Base-by-base conservation (phyloP, 2,888 invertebrate species). In the Labia minor region DNA sequence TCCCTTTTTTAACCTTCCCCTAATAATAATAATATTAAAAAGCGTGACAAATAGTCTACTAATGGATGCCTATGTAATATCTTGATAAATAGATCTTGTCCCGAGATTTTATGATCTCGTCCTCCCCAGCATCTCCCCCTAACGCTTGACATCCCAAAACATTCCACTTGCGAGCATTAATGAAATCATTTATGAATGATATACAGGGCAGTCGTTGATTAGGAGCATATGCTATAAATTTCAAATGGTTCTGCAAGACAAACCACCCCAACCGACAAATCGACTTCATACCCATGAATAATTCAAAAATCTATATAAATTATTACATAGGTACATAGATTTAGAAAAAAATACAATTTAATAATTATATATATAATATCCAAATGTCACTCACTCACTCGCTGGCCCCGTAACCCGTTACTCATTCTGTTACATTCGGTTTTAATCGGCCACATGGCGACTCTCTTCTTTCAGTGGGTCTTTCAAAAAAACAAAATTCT, bases 1-100 rank as follows among this genome's bases (percentile, higher is more conserved):
- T 26, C 26, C 26, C 26, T 14, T 49, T 49, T 49, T 49, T 49
- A 8, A 11, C 4, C 49, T 10, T 49, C 49, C 16, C 49, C 49
- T 49, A 49, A 49, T 49, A 49, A 49, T 49, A 49, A 49, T 49
- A 49, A 49, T 49, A 49, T 49, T 49, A 49, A 49, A 49, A 49
- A 11, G 49, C 49, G 49, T 49, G 49, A 49, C 49, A 49, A 49
- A 49, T 49, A 49, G 49, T 16, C 49, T 49, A 11, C 49, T 49
- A 49, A 49, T 49, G 49, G 49, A 49, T 49, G 49, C 49, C 49
- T 49, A 14, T 49, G 49, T 49, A 49, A 49, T 49, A 49, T 49
- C 49, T 49, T 49, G 49, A 49, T 49, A 49, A 49, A 49, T 49
- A 49, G 49, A n/a, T 49, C 8, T 14, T 16, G 49, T 11, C 49